phyloP scores from a whole-genome alignment of 2,113 vertebrate genomes.

The Dasyurus viverrinus region DNA sequence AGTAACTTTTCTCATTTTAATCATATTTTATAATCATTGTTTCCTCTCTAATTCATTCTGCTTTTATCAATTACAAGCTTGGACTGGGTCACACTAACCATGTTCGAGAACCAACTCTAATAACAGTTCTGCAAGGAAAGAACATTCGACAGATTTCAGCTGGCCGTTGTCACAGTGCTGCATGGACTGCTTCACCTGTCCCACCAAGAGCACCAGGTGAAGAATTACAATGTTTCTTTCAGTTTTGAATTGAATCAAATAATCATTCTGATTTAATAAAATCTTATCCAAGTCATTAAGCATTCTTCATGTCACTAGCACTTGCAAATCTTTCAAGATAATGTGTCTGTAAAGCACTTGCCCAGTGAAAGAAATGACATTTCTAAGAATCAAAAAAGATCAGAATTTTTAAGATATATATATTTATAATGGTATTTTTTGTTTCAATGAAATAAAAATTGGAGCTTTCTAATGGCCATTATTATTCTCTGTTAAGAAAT shows the following conservation, averaged over 20 bases:
- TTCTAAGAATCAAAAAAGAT: constrained; percentile 20
- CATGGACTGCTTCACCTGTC: constrained; percentile 86
- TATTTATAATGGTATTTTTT: constrained; percentile 5
- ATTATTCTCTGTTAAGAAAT: background rate
- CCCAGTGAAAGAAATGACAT: background rate
- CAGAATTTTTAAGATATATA: background rate
- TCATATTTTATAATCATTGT: constrained; percentile 33
- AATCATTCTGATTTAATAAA: background rate
- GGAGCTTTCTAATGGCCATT: background rate
- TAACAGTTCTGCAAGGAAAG: constrained; percentile 88
- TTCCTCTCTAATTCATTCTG: constrained; percentile 46
- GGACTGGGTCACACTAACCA: constrained; percentile 91
- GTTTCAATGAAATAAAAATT: constrained; percentile 8
- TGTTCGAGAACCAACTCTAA: constrained; percentile 87
- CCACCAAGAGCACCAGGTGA: constrained; percentile 86
- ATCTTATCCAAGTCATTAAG: background rate
- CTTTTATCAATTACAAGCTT: constrained; percentile 78
- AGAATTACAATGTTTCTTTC: background rate
- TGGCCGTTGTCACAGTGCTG: constrained; percentile 90
- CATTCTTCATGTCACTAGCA: constrained; percentile 3
- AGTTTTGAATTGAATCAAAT: background rate
- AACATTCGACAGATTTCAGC: constrained; percentile 88
- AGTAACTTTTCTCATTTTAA: constrained; percentile 33
- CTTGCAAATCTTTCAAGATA: constrained; percentile 24
- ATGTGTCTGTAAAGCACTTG: background rate